Percentiles rank a stretch among this genome's conserved stretches.
Evolutionary conservation across 1,140 invertebrate species (phyloP).

Genomic region (Rhopalosiphum padi): DNA sequence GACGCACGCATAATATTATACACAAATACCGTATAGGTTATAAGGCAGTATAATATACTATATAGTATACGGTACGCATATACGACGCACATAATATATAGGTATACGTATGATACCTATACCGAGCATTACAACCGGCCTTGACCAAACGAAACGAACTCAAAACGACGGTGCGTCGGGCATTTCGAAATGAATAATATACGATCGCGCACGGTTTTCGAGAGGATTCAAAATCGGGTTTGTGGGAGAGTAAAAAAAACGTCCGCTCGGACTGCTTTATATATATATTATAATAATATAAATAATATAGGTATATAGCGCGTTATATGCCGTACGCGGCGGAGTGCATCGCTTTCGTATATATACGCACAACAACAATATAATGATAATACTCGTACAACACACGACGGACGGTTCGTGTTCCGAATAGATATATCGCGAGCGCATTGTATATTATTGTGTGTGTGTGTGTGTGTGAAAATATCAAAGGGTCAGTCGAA

Average conservation of each 20-base stretch:
- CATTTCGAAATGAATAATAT: not conserved
- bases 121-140: not conserved
- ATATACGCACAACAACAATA: not conserved
- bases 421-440: not conserved
- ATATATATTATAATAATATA: not conserved
- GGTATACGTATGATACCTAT: too few species aligned
- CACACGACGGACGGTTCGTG: not conserved
- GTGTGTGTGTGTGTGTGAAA: not conserved
- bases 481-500: slow-evolving; percentile 23
- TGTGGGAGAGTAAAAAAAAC: not conserved
- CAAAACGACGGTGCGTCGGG: not conserved
- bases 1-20: not conserved
- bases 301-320: not conserved
- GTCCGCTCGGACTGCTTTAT: not conserved
- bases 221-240: not conserved
- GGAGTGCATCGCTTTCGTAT: not conserved
- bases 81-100: not conserved
- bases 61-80: not conserved
- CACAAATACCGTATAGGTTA: not conserved
- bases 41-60: too few species aligned
- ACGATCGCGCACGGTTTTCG: not conserved
- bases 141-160: not conserved
- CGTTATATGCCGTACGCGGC: not conserved
- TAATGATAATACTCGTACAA: not conserved
- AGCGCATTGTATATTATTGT: not conserved